Percentiles rank a stretch among this genome's conserved stretches.
These are phyloP conservation scores for Drosophila azteca DNA, from an alignment of 1,140 invertebrate genomes.

Conservation along the genomic window DNA sequence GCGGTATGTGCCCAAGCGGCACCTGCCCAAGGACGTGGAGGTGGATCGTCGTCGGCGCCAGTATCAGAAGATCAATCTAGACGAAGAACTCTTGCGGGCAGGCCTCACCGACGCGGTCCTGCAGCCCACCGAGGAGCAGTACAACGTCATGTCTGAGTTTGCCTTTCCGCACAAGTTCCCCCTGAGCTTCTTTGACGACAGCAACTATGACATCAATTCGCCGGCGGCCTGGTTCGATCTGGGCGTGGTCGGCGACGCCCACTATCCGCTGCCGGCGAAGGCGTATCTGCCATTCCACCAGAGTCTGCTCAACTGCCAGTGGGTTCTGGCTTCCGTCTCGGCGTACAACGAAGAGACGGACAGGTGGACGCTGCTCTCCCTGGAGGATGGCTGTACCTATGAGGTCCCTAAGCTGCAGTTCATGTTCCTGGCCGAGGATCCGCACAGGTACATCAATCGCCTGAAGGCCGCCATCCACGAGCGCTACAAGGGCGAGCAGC, in stretches of 20 bases:
- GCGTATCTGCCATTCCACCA: slow-evolving; percentile 65
- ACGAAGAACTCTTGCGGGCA: slow-evolving; percentile 52
- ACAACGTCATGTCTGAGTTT: slow-evolving; percentile 67
- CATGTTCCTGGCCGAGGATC: slow-evolving; percentile 79
- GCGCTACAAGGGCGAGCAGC: slow-evolving; percentile 64
- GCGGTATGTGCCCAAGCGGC: slow-evolving; percentile 57
- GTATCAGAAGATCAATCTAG: slow-evolving; percentile 65
- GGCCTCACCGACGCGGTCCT: slow-evolving; percentile 60
- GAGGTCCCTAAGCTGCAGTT: slow-evolving; percentile 73
- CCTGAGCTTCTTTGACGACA: slow-evolving; percentile 75
- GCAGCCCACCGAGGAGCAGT: slow-evolving; percentile 72
- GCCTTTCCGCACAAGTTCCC: slow-evolving; percentile 75
- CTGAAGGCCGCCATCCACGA: slow-evolving; percentile 61
- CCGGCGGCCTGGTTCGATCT: slow-evolving; percentile 73
- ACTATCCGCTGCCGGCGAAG: slow-evolving; percentile 68
- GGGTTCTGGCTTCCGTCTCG: slow-evolving; percentile 63
- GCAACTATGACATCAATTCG: slow-evolving; percentile 66
- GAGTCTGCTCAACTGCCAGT: slow-evolving; percentile 62
- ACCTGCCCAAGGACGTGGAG: slow-evolving; percentile 77
- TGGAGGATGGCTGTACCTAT: slow-evolving; percentile 64
- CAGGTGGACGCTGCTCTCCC: slow-evolving; percentile 55
- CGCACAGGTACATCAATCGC: slow-evolving; percentile 63
- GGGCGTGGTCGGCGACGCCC: slow-evolving; percentile 56
- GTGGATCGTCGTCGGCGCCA: slow-evolving; percentile 70
- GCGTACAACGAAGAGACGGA: slow-evolving; percentile 47